Evolutionary conservation across 1,140 invertebrate species (phyloP), one percentile per base, ranked within the genome.

Genomic region (Temnothorax longispinosus): DNA sequence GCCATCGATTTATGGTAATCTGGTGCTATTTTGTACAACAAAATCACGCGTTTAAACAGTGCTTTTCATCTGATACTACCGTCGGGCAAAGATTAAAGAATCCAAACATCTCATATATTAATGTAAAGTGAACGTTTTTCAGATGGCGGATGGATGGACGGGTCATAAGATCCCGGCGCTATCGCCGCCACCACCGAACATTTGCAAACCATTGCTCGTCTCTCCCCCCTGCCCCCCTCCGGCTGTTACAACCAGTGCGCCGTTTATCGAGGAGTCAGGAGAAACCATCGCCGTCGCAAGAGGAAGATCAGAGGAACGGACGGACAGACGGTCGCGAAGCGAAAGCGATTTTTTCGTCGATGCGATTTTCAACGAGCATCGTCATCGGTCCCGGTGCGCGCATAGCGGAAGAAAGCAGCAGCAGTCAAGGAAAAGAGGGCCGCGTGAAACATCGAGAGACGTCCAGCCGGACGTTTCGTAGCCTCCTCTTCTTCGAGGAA

Each of bases 151-250:
- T 50, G 41, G 65, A 69, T 90, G 87, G 89, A 90, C 90, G 90
- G 91, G 86, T 91, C 88, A 60, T 91, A 90, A 87, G 81, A 88
- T 86, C 88, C 85, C 86, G 87, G 85, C 87, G 89, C 69, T 89
- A 89, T 93, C 91, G 90, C 87, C 91, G 87, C 88, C 89, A 86
- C 86, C 89, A 90, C 85, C 87, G 80, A 90, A 91, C 86, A 74
- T 92, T 81, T 88, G 86, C 86, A 91, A 92, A 92, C 52, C 88
- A 92, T 92, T 90, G 89, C 87, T 93, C 92, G 88, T 93, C 92
- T 92, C 93, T 93, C 87, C 88, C 65, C 74, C 80, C 88, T 90
- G 90, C 87, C 92, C 86, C 88, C 58, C 84, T 78, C 88, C 86
- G 90, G 80, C 91, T 88, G 85, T 87, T 91, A 92, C 90, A 89